Evolutionary conservation across 2,113 vertebrate species (phyloP).

Genomic region (Pachyramphus minor): DNA sequence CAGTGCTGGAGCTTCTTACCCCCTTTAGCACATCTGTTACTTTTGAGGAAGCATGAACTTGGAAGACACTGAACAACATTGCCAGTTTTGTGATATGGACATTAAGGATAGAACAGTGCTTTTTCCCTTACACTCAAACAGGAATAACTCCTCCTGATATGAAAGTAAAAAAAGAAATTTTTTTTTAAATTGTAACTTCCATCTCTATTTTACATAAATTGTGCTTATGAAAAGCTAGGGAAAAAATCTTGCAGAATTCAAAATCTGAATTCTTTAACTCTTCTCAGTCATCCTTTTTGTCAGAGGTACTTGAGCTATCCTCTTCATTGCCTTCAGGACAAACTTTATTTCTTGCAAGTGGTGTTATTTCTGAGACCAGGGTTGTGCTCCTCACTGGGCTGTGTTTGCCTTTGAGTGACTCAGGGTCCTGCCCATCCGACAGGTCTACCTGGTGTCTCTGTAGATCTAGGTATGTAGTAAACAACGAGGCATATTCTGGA

Average conservation of each 20-base stretch:
- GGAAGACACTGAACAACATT: not conserved
- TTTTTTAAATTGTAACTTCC: not conserved
- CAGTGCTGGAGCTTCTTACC: not conserved
- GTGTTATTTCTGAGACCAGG: not conserved
- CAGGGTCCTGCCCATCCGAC: slow-evolving; percentile 61
- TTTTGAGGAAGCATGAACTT: not conserved
- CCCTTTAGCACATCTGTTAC: not conserved
- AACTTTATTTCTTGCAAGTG: slow-evolving; percentile 50
- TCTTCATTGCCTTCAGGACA: slow-evolving; percentile 67
- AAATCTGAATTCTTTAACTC: not conserved
- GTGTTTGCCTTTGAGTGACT: not conserved
- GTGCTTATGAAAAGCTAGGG: not conserved
- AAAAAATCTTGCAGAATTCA: not conserved
- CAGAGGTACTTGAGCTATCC: slow-evolving; percentile 75
- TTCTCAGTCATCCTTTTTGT: slow-evolving; percentile 93
- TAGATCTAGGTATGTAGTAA: slow-evolving; percentile 93
- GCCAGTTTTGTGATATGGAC: not conserved
- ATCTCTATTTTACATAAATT: not conserved
- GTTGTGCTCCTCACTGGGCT: not conserved
- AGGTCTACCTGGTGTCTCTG: slow-evolving; percentile 83
- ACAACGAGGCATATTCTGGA: slow-evolving; percentile 92
- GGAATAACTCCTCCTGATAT: not conserved
- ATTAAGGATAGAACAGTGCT: not conserved
- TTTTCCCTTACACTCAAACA: not conserved
- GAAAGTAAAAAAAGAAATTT: not conserved